A percentile compares a stretch with the other conserved stretches of the same genome.
Conservation (phyloP, 2,888 invertebrate species). For the Drosophila sordidula region DNA sequence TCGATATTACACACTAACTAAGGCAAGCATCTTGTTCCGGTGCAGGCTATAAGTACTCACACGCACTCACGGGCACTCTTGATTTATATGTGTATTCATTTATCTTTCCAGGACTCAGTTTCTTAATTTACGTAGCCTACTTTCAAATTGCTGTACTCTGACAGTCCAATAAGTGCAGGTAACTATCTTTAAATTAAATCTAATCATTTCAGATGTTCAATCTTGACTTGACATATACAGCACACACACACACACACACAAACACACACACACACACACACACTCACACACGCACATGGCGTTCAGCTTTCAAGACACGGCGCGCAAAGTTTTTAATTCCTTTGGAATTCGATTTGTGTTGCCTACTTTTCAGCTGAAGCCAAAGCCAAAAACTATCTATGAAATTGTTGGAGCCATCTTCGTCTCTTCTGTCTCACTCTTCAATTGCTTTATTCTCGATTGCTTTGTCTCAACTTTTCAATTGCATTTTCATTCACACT, state of each 20-base stretch:
- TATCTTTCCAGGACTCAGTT: slow-evolving; percentile 2
- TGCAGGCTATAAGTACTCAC: background rate
- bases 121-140: slow-evolving; percentile 14
- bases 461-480: slow-evolving; percentile 61
- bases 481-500: slow-evolving; percentile 55
- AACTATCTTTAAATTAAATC: slow-evolving; percentile 48
- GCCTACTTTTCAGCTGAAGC: slow-evolving; percentile 47
- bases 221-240: slow-evolving; percentile 29
- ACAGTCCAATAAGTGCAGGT: slow-evolving; percentile 14
- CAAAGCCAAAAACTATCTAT: slow-evolving; percentile 16
- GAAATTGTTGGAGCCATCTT: slow-evolving; percentile 1
- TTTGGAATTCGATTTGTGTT: slow-evolving; percentile 52
- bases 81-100: slow-evolving; percentile 1
- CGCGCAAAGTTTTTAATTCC: slow-evolving; percentile 44
- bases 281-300: background rate
- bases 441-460: slow-evolving; percentile 50
- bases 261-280: slow-evolving; percentile 1
- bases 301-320: slow-evolving; percentile 10
- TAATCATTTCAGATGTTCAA: slow-evolving; percentile 34
- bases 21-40: no score
- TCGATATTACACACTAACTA: no score
- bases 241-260: background rate
- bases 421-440: slow-evolving; percentile 11
- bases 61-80: slow-evolving; percentile 1
- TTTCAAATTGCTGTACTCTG: slow-evolving; percentile 21